Evolutionary conservation across 2,888 invertebrate genomes (phyloP).

Genomic region (Platycheirus rosarum): DNA sequence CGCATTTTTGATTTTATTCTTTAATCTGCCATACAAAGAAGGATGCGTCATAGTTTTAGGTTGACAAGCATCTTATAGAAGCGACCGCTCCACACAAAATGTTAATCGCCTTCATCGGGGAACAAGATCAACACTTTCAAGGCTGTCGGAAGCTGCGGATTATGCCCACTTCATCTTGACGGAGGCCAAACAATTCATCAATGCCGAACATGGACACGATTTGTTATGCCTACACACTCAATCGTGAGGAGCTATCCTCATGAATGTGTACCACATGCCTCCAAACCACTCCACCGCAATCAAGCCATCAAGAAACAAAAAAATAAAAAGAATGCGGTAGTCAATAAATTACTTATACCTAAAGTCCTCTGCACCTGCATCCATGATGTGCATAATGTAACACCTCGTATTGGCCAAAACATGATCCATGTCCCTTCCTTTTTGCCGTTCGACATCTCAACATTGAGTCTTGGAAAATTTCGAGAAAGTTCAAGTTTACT

Average conservation of each 20-base stretch:
- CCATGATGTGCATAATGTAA: conserved; percentile 31
- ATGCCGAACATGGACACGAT: conserved; percentile 49
- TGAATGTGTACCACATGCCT: neutral
- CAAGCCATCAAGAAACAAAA: conserved; percentile 35
- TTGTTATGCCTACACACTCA: conserved; percentile 39
- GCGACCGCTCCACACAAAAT: conserved; percentile 37
- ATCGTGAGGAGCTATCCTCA: conserved; percentile 36
- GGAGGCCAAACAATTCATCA: conserved; percentile 58
- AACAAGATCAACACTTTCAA: conserved; percentile 56
- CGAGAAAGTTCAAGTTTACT: conserved; percentile 74
- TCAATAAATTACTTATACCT: conserved; percentile 48
- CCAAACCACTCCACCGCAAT: conserved; percentile 28
- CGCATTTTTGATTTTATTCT: neutral
- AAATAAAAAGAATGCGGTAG: conserved; percentile 62
- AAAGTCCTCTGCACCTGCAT: conserved; percentile 33
- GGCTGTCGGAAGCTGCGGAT: conserved; percentile 71
- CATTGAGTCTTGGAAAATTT: conserved; percentile 51
- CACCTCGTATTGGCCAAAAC: conserved; percentile 59
- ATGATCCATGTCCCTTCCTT: conserved; percentile 57
- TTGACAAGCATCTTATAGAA: conserved; percentile 37
- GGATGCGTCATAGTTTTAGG: conserved; percentile 40
- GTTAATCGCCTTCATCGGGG: conserved; percentile 44
- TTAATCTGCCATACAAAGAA: conserved; percentile 1
- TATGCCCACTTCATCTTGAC: conserved; percentile 55
- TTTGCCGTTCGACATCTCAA: conserved; percentile 8